phyloP scores from a whole-genome alignment of 2,797 vertebrate genomes.

The Valencia hispanica region DNA sequence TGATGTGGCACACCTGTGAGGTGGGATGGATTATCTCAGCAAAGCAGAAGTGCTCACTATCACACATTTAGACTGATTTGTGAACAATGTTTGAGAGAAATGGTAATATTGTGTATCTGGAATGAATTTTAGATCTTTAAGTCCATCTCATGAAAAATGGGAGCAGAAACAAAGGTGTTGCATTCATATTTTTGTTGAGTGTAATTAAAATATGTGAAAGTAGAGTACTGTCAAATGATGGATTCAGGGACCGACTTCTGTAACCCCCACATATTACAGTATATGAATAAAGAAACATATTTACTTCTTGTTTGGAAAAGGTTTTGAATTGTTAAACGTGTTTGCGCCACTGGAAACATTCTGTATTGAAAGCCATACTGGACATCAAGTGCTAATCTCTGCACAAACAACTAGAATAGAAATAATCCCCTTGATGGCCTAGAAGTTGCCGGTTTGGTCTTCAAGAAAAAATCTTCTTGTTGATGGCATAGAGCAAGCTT shows the following conservation, averaged over 20 bases:
- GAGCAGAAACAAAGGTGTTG: too few relatives aligned
- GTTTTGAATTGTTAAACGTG: not conserved
- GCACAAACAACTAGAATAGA: not conserved
- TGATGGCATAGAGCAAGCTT: not conserved
- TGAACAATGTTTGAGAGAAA: too few relatives aligned
- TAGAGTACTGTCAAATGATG: not conserved
- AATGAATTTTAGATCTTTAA: too few relatives aligned
- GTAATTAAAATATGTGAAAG: constrained; percentile 1
- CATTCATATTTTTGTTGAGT: too few relatives aligned
- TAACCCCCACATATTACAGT: not conserved
- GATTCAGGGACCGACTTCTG: not conserved
- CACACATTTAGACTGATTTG: too few relatives aligned
- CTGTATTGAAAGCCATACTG: constrained; percentile 5
- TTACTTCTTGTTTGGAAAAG: not conserved
- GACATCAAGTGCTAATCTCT: not conserved
- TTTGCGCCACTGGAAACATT: not conserved
- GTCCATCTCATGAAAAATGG: too few relatives aligned
- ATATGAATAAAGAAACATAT: not conserved
- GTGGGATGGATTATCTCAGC: too few relatives aligned
- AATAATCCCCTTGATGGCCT: constrained; percentile 55
- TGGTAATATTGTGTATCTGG: too few relatives aligned
- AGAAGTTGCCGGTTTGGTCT: constrained; percentile 26
- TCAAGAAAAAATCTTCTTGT: not conserved
- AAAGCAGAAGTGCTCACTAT: too few relatives aligned
- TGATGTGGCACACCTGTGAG: too few relatives aligned